phyloP scores from a whole-genome alignment of 2,888 invertebrate genomes.

The Stenchaetothrips biformis region DNA sequence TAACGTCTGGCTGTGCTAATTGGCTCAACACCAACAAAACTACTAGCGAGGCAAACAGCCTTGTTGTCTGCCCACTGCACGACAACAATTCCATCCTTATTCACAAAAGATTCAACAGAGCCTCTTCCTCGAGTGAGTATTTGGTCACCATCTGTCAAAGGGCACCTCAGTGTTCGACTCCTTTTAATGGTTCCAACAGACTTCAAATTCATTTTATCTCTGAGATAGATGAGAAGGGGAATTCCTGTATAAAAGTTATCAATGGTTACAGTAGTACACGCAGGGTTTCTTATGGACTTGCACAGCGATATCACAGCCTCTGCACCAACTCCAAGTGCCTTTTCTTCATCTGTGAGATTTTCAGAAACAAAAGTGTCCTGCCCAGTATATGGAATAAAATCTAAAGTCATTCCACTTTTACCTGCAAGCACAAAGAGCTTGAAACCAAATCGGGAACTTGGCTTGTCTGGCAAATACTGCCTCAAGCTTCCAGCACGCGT shows the following conservation, averaged over 20 bases:
- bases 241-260: slow-evolving; percentile 1
- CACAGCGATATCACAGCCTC: neutral
- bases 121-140: neutral
- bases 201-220: neutral
- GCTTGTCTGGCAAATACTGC: neutral
- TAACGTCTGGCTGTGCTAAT: neutral
- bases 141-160: neutral
- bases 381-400: neutral
- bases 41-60: neutral
- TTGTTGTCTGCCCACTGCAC: neutral
- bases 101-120: neutral
- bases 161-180: neutral
- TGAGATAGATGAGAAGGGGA: neutral
- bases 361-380: neutral
- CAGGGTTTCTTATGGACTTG: neutral
- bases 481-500: neutral
- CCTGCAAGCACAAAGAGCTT: neutral
- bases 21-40: neutral
- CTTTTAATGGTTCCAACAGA: neutral
- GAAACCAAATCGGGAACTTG: neutral
- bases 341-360: neutral
- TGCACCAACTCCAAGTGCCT: neutral
- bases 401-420: neutral
- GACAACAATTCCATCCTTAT: neutral
- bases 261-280: neutral